phyloP scores from a whole-genome alignment of 2,888 invertebrate species.

The Drosophila macrospina region DNA sequence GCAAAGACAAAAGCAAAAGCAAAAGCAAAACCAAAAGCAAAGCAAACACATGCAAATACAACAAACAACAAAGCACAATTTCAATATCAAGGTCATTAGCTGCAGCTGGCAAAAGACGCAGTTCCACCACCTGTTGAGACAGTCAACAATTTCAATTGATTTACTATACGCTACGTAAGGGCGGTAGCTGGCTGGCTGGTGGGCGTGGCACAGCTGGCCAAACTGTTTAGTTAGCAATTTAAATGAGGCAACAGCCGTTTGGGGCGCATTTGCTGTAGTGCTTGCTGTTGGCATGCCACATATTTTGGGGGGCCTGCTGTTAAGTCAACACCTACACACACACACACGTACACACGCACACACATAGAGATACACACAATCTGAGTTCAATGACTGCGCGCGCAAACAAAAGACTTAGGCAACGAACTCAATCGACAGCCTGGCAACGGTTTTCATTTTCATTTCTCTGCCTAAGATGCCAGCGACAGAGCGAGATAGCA shows the following conservation, averaged over 20 bases:
- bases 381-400: slow-evolving; percentile 65
- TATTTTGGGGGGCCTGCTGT: slow-evolving; percentile 31
- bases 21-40: slow-evolving; percentile 39
- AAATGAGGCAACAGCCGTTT: slow-evolving; percentile 48
- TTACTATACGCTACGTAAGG: slow-evolving; percentile 24
- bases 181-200: not conserved
- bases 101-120: slow-evolving; percentile 60
- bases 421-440: slow-evolving; percentile 68
- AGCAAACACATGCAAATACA: slow-evolving; percentile 24
- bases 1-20: slow-evolving; percentile 34
- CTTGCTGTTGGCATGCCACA: not conserved
- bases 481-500: slow-evolving; percentile 39
- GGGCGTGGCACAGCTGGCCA: slow-evolving; percentile 4
- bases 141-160: slow-evolving; percentile 44
- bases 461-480: slow-evolving; percentile 55
- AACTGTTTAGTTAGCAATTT: slow-evolving; percentile 55
- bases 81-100: slow-evolving; percentile 84
- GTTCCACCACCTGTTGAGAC: slow-evolving; percentile 57
- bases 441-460: slow-evolving; percentile 82
- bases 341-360: slow-evolving; percentile 3
- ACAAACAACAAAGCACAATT: slow-evolving; percentile 69
- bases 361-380: not conserved
- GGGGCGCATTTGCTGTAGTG: not conserved
- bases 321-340: slow-evolving; percentile 38
- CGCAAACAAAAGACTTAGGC: slow-evolving; percentile 77